Evolutionary conservation across 1,140 invertebrate species (phyloP).

Genomic region (Meteorus sp.): DNA sequence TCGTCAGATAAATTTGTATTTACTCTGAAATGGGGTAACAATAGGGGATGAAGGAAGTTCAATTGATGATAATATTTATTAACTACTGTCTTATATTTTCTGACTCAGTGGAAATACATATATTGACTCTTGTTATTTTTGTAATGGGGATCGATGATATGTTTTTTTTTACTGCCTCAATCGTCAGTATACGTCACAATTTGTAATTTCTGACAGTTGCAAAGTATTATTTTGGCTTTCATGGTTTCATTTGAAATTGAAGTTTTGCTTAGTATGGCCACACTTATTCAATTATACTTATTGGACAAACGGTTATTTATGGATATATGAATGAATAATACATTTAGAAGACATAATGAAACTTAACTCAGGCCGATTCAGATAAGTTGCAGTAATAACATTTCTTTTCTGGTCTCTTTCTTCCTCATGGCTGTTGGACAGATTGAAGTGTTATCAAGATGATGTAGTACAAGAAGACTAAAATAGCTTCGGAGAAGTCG

Average conservation of each 20-base stretch:
- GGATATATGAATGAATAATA: too few species aligned
- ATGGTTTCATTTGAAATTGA: neutral
- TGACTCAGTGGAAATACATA: neutral
- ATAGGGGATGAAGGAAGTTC: too few species aligned
- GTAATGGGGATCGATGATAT: conserved; percentile 13
- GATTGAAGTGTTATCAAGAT: conserved; percentile 17
- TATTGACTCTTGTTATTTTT: neutral
- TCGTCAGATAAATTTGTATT: neutral
- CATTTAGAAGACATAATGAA: too few species aligned
- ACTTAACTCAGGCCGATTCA: neutral
- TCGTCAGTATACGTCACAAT: conserved; percentile 13
- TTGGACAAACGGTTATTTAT: too few species aligned
- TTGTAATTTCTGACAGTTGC: neutral
- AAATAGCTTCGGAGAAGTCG: conserved; percentile 19
- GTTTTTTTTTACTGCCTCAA: conserved; percentile 3
- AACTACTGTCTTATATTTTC: neutral
- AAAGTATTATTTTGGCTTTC: neutral
- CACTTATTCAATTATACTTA: too few species aligned
- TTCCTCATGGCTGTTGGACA: neutral
- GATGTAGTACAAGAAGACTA: conserved; percentile 17
- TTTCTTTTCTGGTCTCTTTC: conserved; percentile 6
- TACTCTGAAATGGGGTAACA: neutral
- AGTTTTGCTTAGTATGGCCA: neutral
- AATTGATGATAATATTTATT: neutral
- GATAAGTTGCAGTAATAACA: neutral